These are phyloP conservation scores for Caenorhabditis becei DNA, from an alignment of 2,888 invertebrate species.

Conservation along the genomic window DNA sequence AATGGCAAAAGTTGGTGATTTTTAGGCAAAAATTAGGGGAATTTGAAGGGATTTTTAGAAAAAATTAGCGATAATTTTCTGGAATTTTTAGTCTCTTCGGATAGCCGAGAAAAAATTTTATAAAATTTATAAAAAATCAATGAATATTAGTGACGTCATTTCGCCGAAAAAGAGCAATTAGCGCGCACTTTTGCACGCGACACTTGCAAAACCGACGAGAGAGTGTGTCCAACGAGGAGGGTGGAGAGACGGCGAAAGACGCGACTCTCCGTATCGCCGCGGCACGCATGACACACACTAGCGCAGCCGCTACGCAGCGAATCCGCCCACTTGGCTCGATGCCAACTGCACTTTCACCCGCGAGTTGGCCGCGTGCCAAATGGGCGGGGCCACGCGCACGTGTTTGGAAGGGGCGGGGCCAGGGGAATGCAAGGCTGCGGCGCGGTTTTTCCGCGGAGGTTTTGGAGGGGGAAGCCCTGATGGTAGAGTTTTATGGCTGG, in stretches of 20 bases:
- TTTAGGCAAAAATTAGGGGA: too few relatives aligned
- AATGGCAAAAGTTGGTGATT: too few relatives aligned
- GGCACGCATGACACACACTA: slow-evolving; percentile 59
- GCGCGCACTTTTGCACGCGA: slow-evolving; percentile 45
- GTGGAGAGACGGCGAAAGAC: slow-evolving; percentile 8
- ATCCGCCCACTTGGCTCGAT: slow-evolving; percentile 42
- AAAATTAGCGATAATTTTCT: too few relatives aligned
- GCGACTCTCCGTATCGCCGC: slow-evolving; percentile 45
- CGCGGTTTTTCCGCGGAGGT: slow-evolving; percentile 11
- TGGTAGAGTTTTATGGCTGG: neutral
- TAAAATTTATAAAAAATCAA: slow-evolving; percentile 4
- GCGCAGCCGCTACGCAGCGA: slow-evolving; percentile 55
- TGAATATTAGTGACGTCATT: slow-evolving; percentile 39
- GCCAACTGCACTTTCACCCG: slow-evolving; percentile 53
- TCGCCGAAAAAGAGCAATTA: slow-evolving; percentile 51
- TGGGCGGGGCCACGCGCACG: slow-evolving; percentile 13
- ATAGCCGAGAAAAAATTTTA: slow-evolving; percentile 13
- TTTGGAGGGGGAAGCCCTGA: neutral
- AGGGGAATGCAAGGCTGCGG: slow-evolving; percentile 12
- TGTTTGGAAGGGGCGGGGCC: slow-evolving; percentile 10
- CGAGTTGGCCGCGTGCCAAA: slow-evolving; percentile 33
- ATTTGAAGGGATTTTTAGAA: too few relatives aligned
- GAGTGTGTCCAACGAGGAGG: slow-evolving; percentile 24
- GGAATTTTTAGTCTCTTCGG: neutral
- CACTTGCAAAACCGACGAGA: slow-evolving; percentile 33